Evolutionary conservation across 2,797 vertebrate genomes (phyloP).

Genomic region (Thalassophryne amazonica): DNA sequence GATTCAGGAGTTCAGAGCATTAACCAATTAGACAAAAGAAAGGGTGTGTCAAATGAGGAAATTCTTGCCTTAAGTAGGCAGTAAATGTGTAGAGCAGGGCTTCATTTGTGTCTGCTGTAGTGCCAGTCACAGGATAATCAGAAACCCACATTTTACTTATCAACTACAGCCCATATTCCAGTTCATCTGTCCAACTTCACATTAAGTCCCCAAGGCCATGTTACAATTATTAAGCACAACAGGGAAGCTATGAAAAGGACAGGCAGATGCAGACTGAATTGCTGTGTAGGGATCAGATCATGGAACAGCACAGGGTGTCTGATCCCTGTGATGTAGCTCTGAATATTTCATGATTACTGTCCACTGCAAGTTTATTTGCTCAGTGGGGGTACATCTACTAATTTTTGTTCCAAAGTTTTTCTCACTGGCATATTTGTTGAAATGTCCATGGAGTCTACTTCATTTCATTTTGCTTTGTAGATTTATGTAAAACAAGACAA

Average conservation of each 20-base stretch:
- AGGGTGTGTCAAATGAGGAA: no score
- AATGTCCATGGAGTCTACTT: neutral
- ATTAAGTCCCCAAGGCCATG: neutral
- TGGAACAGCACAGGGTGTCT: conserved; percentile 1
- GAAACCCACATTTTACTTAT: no score
- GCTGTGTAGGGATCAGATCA: neutral
- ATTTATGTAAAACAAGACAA: no score
- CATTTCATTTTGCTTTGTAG: neutral
- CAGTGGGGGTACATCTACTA: neutral
- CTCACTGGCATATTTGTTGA: neutral
- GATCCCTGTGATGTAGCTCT: neutral
- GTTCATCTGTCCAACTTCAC: neutral
- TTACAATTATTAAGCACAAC: neutral
- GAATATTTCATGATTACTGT: neutral
- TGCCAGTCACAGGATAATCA: no score
- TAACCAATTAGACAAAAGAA: no score
- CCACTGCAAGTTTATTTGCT: neutral
- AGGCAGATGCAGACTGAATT: neutral
- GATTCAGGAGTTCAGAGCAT: no score
- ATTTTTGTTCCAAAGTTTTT: conserved; percentile 1
- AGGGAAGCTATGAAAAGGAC: neutral
- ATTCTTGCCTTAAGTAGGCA: no score
- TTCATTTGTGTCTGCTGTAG: no score
- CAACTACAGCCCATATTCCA: neutral
- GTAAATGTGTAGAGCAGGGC: no score